Conservation (phyloP, 2,113 vertebrate genomes). For the Tauraco erythrolophus region DNA sequence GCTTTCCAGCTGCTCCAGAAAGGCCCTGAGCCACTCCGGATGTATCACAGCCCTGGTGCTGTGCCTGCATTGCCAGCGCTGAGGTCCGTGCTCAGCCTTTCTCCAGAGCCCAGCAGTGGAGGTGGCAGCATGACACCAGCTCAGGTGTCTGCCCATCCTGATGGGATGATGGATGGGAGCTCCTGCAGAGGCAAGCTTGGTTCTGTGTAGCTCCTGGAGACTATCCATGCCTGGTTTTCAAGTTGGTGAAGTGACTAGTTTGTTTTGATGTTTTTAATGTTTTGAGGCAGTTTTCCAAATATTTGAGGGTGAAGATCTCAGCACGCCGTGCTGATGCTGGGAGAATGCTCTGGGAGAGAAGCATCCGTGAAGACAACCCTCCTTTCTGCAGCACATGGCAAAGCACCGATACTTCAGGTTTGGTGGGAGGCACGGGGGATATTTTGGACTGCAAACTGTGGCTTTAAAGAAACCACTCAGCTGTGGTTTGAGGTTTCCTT, state of each 20-base stretch:
- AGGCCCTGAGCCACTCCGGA: background rate
- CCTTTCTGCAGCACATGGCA: background rate
- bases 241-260: background rate
- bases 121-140: background rate
- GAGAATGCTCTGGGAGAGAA: background rate
- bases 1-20: background rate
- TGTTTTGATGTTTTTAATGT: background rate
- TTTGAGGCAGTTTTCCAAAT: background rate
- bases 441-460: background rate
- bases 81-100: accelerated
- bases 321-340: background rate
- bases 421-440: background rate
- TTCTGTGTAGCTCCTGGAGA: background rate
- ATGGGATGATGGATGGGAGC: background rate
- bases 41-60: accelerated
- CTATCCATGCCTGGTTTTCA: background rate
- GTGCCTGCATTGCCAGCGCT: background rate
- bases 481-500: slow-evolving; percentile 1
- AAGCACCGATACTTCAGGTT: background rate
- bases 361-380: background rate
- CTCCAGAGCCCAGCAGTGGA: background rate
- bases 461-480: background rate
- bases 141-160: background rate
- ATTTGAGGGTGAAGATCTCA: background rate
- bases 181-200: background rate